phyloP scores from a whole-genome alignment of 2,888 invertebrate genomes.

The Polydrusus tereticollis region DNA sequence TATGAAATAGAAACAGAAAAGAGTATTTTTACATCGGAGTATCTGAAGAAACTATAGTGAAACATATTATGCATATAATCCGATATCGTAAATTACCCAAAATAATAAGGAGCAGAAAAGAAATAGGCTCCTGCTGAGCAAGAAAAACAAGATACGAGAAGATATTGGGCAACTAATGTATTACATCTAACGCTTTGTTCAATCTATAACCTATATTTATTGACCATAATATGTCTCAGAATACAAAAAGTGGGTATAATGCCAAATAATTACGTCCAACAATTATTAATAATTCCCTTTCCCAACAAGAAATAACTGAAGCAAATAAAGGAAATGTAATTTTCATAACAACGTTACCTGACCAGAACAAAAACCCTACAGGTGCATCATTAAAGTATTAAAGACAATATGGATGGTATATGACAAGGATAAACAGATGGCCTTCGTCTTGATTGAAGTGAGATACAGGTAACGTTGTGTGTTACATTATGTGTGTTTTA shows the following conservation, averaged over 20 bases:
- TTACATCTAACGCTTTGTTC: too few relatives aligned
- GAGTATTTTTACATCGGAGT: too few relatives aligned
- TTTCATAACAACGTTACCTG: conserved; percentile 44
- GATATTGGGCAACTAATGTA: too few relatives aligned
- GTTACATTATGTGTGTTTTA: conserved; percentile 54
- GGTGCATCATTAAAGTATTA: conserved; percentile 41
- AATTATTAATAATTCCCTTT: not conserved
- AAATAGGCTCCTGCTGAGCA: too few relatives aligned
- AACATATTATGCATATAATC: too few relatives aligned
- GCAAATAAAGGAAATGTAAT: conserved; percentile 18
- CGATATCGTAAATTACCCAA: too few relatives aligned
- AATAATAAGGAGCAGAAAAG: too few relatives aligned
- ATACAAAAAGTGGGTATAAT: not conserved
- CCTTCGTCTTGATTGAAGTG: conserved; percentile 30
- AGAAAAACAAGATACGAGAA: too few relatives aligned
- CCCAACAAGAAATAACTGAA: not conserved
- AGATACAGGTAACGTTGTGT: conserved; percentile 38
- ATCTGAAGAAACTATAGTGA: too few relatives aligned
- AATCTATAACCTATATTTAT: too few relatives aligned
- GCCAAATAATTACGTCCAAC: not conserved
- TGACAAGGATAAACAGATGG: conserved; percentile 20
- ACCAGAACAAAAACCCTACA: conserved; percentile 39
- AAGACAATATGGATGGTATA: conserved; percentile 43
- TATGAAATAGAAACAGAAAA: too few relatives aligned
- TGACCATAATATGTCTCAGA: too few relatives aligned